phyloP scores from a whole-genome alignment of 2,888 invertebrate genomes.

The Watsonalla binaria region DNA sequence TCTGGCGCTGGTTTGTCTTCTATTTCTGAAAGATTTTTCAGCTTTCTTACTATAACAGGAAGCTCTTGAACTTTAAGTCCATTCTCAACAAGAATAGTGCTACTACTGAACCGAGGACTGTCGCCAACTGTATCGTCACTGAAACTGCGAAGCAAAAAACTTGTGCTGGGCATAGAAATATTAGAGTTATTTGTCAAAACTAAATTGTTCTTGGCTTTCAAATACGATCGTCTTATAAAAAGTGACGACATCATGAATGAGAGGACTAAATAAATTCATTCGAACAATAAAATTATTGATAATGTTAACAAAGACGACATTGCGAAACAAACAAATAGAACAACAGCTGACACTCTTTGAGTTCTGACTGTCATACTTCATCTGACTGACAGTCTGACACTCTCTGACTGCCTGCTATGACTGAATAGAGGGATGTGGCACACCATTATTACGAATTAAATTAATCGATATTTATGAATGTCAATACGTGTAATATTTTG shows the following conservation, averaged over 20 bases:
- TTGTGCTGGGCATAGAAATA: conserved; percentile 20
- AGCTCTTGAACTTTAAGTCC: conserved; percentile 83
- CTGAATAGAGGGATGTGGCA: too few relatives aligned
- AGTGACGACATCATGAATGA: conserved; percentile 25
- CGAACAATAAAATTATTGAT: too few relatives aligned
- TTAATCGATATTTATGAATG: too few relatives aligned
- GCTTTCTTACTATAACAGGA: conserved; percentile 80
- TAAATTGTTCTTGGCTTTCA: conserved; percentile 49
- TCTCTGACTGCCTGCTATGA: too few relatives aligned
- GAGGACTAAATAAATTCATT: too few relatives aligned
- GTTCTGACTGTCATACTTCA: too few relatives aligned
- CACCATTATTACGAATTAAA: too few relatives aligned
- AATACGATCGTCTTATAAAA: conserved; percentile 47
- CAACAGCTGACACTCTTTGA: background rate
- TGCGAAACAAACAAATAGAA: background rate
- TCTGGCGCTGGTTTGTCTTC: conserved; percentile 32
- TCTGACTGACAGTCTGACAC: too few relatives aligned
- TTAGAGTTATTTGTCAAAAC: conserved; percentile 30
- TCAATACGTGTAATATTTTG: too few relatives aligned
- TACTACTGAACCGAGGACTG: conserved; percentile 53
- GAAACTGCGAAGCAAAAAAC: conserved; percentile 30
- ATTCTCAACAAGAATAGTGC: conserved; percentile 81
- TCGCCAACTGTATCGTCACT: conserved; percentile 50
- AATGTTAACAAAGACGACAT: background rate
- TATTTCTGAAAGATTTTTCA: conserved; percentile 58